A percentile compares a stretch with the other conserved stretches of the same genome.
Evolutionary conservation across 2,797 vertebrate genomes (phyloP).

Genomic region (Neopelma chrysocephalum): DNA sequence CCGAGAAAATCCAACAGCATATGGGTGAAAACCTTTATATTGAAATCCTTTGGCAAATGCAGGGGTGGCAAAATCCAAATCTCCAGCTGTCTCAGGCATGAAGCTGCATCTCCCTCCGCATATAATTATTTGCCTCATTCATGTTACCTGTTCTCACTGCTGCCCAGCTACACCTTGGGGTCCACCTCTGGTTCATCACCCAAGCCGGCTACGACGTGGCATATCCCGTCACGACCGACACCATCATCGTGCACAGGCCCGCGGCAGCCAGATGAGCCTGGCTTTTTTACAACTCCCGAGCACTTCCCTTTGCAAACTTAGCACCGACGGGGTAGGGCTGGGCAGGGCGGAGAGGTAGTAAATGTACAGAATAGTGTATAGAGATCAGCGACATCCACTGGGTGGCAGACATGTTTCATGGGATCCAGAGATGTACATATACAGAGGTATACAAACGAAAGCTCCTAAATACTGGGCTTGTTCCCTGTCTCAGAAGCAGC

Average conservation of each 20-base stretch:
- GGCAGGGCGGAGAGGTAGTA: rapidly evolving
- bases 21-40: rapidly evolving
- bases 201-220: rapidly evolving
- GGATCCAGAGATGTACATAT: rapidly evolving
- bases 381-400: slow-evolving; percentile 21
- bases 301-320: background rate
- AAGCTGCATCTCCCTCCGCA: background rate
- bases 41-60: background rate
- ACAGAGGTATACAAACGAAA: background rate
- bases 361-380: background rate
- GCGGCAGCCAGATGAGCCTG: rapidly evolving
- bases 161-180: background rate
- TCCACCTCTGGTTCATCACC: background rate
- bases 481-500: background rate
- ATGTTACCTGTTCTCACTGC: background rate
- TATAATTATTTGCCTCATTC: background rate
- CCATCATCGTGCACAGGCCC: rapidly evolving
- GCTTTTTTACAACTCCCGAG: background rate
- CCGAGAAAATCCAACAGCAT: background rate
- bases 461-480: background rate
- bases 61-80: background rate
- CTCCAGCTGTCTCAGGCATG: background rate
- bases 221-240: rapidly evolving
- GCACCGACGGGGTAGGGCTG: rapidly evolving
- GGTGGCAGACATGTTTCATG: slow-evolving; percentile 33